Percentiles rank a stretch among this genome's conserved stretches.
Evolutionary conservation across 2,113 vertebrate species (phyloP).

Genomic region (Aepyceros melampus): DNA sequence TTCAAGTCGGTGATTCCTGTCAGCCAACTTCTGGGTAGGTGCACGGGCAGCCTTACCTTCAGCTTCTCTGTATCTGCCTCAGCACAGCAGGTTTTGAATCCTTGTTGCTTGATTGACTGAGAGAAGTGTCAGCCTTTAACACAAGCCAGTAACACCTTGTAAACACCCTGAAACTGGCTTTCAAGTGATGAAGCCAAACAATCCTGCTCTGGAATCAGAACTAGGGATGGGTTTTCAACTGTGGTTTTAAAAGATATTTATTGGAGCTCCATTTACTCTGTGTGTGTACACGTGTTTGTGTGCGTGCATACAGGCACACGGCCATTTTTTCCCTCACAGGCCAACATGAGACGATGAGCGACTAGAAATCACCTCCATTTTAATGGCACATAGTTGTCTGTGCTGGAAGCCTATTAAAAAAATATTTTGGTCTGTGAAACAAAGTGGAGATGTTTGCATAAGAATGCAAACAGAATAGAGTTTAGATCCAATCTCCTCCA

Average conservation of each 20-base stretch:
- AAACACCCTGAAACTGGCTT: neutral
- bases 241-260: neutral
- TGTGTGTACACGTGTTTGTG: too few species aligned
- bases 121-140: neutral
- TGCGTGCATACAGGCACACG: rapidly evolving
- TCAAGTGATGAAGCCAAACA: neutral
- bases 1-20: neutral
- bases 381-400: neutral
- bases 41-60: neutral
- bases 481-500: slow-evolving; percentile 45
- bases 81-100: neutral
- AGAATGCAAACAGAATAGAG: slow-evolving; percentile 29
- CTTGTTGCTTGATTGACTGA: neutral
- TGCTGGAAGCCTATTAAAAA: slow-evolving; percentile 45
- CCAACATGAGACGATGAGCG: neutral
- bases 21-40: neutral
- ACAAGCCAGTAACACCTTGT: neutral
- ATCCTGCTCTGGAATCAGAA: neutral
- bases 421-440: slow-evolving; percentile 20
- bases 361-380: slow-evolving; percentile 1
- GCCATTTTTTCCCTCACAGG: neutral
- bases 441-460: slow-evolving; percentile 40
- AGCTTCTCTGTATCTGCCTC: neutral
- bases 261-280: neutral
- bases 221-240: neutral